A percentile compares a stretch with the other conserved stretches of the same genome.
These are phyloP conservation scores for Pollachius pollachius DNA, from an alignment of 2,113 vertebrate species.

Conservation along the genomic window DNA sequence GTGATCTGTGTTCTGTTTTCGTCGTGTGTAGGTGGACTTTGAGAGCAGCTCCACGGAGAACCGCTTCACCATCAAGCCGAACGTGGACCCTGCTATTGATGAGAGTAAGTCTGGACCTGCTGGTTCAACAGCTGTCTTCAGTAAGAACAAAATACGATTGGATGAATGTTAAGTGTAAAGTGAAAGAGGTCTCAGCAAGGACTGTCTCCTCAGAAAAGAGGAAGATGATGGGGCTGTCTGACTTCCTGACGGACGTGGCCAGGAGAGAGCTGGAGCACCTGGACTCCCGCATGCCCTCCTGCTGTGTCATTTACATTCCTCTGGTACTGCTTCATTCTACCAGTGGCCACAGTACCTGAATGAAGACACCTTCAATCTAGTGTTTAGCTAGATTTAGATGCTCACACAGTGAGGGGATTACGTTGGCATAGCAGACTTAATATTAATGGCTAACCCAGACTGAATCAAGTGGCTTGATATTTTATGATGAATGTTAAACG, in stretches of 20 bases:
- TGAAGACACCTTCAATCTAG: background rate
- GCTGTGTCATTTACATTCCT: slow-evolving; percentile 93
- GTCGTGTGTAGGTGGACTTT: slow-evolving; percentile 82
- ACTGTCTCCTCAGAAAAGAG: slow-evolving; percentile 80
- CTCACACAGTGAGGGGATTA: background rate
- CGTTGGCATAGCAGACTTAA: background rate
- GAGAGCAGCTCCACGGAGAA: slow-evolving; percentile 84
- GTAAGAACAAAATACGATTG: background rate
- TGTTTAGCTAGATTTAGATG: background rate
- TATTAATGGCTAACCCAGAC: background rate
- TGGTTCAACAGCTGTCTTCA: background rate
- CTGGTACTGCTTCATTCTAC: slow-evolving; percentile 70
- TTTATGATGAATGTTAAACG: too few species aligned
- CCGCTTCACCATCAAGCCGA: slow-evolving; percentile 84
- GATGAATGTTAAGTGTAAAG: too few species aligned
- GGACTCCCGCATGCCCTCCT: slow-evolving; percentile 82
- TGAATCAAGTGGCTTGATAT: too few species aligned
- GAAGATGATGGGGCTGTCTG: slow-evolving; percentile 85
- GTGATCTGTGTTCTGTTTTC: slow-evolving; percentile 7
- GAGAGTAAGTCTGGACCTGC: slow-evolving; percentile 75
- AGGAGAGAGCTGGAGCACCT: slow-evolving; percentile 84
- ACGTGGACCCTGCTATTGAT: slow-evolving; percentile 87
- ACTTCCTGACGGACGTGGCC: slow-evolving; percentile 92
- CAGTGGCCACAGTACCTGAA: background rate
- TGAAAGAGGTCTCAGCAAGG: too few species aligned